Evolutionary conservation across 2,113 vertebrate genomes (phyloP).

Genomic region (Vombatus ursinus): DNA sequence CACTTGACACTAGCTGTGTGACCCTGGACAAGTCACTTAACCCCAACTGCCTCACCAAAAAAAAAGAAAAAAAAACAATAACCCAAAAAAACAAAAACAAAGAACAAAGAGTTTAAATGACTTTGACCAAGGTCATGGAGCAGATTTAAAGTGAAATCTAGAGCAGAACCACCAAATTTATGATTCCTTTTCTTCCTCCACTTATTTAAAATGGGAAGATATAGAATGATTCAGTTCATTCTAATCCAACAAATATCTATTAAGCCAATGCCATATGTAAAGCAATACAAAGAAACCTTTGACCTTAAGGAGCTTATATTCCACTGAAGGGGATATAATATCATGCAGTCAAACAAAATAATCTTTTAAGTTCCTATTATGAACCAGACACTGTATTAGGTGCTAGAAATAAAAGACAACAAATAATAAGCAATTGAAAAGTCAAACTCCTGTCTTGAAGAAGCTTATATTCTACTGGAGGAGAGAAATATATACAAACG

Average conservation of each 20-base stretch:
- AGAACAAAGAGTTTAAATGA: background rate
- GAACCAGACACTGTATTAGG: background rate
- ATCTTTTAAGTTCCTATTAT: background rate
- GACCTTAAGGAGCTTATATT: background rate
- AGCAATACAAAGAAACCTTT: background rate
- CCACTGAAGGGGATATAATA: background rate
- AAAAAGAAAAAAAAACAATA: no score
- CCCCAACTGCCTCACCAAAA: no score
- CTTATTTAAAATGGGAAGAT: background rate
- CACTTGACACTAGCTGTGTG: no score
- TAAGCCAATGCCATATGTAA: background rate
- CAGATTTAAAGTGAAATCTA: background rate
- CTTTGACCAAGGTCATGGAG: background rate
- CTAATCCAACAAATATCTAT: background rate
- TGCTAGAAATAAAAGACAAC: background rate
- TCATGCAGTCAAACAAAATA: background rate
- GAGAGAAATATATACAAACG: background rate
- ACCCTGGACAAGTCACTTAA: no score
- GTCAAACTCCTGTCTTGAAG: background rate
- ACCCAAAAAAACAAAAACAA: no score
- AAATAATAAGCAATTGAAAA: background rate
- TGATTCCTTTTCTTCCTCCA: background rate
- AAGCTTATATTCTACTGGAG: background rate
- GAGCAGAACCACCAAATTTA: background rate
- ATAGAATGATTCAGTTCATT: background rate